Evolutionary conservation across 2,888 invertebrate species (phyloP).

Genomic region (Acanthosepion esculentum): DNA sequence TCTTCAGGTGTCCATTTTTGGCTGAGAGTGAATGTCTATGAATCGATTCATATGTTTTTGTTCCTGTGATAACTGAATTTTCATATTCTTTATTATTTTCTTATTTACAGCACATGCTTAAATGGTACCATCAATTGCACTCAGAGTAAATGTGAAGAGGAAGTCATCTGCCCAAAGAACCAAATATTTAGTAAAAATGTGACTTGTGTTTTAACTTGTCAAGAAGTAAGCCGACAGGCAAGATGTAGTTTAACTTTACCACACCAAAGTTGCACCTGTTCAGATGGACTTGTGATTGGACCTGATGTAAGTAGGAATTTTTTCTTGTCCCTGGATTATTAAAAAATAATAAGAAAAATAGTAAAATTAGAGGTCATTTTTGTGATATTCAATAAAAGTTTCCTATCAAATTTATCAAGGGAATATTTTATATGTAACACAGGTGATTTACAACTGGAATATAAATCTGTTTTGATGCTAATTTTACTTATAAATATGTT

Average conservation of each 20-base stretch:
- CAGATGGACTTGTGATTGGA: background rate
- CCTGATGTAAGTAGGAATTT: conserved; percentile 35
- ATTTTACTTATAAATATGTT: no score
- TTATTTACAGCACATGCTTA: conserved; percentile 35
- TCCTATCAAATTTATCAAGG: no score
- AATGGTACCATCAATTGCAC: conserved; percentile 36
- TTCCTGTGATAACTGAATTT: background rate
- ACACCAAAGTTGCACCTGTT: conserved; percentile 35
- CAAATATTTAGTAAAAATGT: conserved; percentile 45
- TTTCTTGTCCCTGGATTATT: background rate
- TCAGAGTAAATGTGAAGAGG: background rate
- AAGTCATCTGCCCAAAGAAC: conserved; percentile 45
- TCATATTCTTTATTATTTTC: background rate
- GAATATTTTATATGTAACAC: no score
- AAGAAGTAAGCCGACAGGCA: background rate
- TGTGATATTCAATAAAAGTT: no score
- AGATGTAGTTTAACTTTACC: conserved; percentile 34
- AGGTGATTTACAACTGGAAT: no score
- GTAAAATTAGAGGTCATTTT: background rate
- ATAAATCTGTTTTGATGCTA: no score
- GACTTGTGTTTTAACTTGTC: conserved; percentile 33
- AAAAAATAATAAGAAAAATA: background rate
- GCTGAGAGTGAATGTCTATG: no score
- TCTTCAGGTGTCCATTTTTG: no score
- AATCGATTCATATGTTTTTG: no score